phyloP scores from a whole-genome alignment of 2,113 vertebrate genomes.

The Calidris pugnax region DNA sequence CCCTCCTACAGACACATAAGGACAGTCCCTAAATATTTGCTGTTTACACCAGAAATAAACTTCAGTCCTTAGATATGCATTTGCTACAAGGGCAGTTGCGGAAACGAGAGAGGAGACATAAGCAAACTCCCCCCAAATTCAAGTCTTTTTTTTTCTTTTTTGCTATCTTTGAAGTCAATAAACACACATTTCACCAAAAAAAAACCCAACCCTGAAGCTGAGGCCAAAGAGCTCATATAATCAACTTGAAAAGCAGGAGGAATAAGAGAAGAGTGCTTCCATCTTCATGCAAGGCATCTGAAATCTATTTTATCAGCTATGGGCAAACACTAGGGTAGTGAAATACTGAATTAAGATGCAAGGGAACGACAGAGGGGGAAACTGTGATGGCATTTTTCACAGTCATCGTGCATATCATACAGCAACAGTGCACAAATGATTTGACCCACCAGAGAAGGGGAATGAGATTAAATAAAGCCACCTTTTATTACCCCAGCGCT shows the following conservation, averaged over 20 bases:
- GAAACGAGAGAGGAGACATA: not conserved
- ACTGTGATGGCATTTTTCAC: not conserved
- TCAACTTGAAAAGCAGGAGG: not conserved
- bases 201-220: not conserved
- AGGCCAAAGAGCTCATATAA: not conserved
- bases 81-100: not conserved
- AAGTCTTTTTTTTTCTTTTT: not conserved
- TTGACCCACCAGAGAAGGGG: not conserved
- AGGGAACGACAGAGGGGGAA: not conserved
- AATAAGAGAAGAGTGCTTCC: not conserved
- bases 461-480: not conserved
- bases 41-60: slow-evolving; percentile 50
- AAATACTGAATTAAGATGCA: not conserved
- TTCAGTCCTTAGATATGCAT: not conserved
- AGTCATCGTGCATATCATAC: not conserved
- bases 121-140: not conserved
- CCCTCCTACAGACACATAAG: slow-evolving; percentile 30
- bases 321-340: not conserved
- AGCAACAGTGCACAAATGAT: not conserved
- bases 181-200: not conserved
- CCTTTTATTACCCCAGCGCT: not conserved
- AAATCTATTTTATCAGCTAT: not conserved
- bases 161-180: not conserved
- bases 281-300: not conserved
- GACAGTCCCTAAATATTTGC: slow-evolving; percentile 38